Evolutionary conservation across 2,888 invertebrate species (phyloP).

Genomic region (Leptopilina drosophilae): DNA sequence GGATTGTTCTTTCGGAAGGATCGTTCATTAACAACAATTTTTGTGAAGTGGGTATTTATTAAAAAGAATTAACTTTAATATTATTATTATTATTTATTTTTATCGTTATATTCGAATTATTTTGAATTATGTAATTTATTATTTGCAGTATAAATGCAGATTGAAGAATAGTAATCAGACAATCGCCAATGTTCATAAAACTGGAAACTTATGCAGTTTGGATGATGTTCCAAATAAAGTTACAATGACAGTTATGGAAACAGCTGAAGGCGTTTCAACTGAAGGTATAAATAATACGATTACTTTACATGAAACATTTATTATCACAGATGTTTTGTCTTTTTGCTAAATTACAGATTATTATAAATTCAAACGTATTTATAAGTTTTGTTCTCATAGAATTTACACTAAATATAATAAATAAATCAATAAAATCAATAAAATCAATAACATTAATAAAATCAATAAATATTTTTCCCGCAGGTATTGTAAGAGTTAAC

Average conservation of each 20-base stretch:
- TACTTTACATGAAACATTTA: background rate
- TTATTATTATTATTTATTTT: too few relatives aligned
- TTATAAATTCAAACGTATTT: too few relatives aligned
- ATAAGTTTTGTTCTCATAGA: too few relatives aligned
- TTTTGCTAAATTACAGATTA: too few relatives aligned
- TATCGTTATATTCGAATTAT: too few relatives aligned
- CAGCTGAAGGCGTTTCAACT: constrained; percentile 49
- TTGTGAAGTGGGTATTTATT: constrained; percentile 16
- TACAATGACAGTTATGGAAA: constrained; percentile 46
- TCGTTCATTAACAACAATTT: background rate
- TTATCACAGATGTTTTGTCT: too few relatives aligned
- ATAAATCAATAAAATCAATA: too few relatives aligned
- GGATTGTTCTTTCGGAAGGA: constrained; percentile 2
- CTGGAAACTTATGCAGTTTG: constrained; percentile 39
- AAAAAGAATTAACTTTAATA: background rate
- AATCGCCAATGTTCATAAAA: background rate
- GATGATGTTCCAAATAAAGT: constrained; percentile 50
- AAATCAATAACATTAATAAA: too few relatives aligned
- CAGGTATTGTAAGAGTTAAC: constrained; percentile 47
- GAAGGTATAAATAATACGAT: constrained; percentile 42
- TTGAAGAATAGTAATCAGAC: background rate
- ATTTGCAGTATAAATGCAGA: constrained; percentile 31
- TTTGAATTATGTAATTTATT: too few relatives aligned
- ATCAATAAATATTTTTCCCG: background rate
- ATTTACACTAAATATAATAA: background rate